Evolutionary conservation across 2,113 vertebrate genomes (phyloP).

Genomic region (Eira barbara): DNA sequence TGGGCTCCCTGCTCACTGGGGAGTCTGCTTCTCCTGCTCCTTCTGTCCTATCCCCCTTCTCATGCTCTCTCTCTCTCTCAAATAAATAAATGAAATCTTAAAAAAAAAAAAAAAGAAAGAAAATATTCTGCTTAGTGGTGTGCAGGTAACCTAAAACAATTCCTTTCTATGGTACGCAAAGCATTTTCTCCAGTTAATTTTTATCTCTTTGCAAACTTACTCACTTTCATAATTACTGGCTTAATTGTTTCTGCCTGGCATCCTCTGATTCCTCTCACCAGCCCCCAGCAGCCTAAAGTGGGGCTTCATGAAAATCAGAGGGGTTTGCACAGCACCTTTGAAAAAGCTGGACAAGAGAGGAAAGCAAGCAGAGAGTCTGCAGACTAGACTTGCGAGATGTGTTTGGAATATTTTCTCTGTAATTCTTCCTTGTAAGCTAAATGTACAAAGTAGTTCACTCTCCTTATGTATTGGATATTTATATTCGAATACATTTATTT

Average conservation of each 20-base stretch:
- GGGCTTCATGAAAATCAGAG: not conserved
- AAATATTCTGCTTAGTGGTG: not conserved
- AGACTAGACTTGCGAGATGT: fast-evolving
- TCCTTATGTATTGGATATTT: not conserved
- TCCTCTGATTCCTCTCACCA: not conserved
- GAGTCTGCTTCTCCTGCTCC: not conserved
- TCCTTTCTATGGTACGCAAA: not conserved
- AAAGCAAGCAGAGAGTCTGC: not conserved
- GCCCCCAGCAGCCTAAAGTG: not conserved
- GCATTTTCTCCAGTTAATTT: not conserved
- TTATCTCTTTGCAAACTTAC: not conserved
- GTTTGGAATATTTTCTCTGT: not conserved
- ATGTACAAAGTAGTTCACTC: not conserved
- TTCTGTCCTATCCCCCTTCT: no score
- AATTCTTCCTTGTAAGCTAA: not conserved
- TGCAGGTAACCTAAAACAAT: not conserved
- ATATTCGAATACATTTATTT: not conserved
- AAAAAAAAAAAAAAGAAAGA: not conserved
- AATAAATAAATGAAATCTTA: not conserved
- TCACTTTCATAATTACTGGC: not conserved
- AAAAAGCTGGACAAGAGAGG: not conserved
- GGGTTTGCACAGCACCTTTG: not conserved
- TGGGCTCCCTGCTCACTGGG: not conserved
- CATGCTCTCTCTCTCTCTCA: not conserved
- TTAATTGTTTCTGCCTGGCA: not conserved